phyloP scores from a whole-genome alignment of 2,797 vertebrate species.

The Dromococcyx pavoninus region DNA sequence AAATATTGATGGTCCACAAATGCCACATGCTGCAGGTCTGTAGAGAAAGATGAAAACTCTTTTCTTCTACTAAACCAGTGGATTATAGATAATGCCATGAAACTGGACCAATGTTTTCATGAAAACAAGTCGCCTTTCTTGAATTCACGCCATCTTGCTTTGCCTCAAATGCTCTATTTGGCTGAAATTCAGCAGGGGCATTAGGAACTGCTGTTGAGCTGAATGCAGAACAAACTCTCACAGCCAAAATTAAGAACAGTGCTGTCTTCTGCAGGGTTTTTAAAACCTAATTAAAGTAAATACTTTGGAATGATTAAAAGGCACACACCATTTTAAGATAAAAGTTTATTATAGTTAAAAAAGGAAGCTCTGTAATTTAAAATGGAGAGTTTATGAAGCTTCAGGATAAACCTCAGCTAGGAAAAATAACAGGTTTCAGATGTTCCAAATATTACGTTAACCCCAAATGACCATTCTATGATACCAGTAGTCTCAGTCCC shows the following conservation, averaged over 20 bases:
- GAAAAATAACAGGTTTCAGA: slow-evolving; percentile 79
- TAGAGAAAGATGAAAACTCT: slow-evolving; percentile 16
- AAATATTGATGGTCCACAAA: neutral
- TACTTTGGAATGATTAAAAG: slow-evolving; percentile 79
- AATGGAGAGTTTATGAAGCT: slow-evolving; percentile 80
- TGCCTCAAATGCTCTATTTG: slow-evolving; percentile 63
- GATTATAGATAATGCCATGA: slow-evolving; percentile 53
- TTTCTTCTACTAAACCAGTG: slow-evolving; percentile 32
- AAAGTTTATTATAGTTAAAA: slow-evolving; percentile 80
- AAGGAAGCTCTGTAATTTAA: slow-evolving; percentile 80
- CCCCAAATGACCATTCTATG: slow-evolving; percentile 66
- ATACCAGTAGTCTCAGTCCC: slow-evolving; percentile 60
- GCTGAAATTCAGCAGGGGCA: slow-evolving; percentile 39
- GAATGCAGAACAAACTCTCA: slow-evolving; percentile 58
- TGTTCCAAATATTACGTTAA: slow-evolving; percentile 75
- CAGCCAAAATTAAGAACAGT: slow-evolving; percentile 76
- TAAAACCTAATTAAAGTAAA: slow-evolving; percentile 69
- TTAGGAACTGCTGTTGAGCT: slow-evolving; percentile 47
- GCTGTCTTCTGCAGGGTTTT: slow-evolving; percentile 71
- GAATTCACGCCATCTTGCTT: slow-evolving; percentile 47
- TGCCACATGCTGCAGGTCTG: slow-evolving; percentile 11
- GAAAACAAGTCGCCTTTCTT: slow-evolving; percentile 36
- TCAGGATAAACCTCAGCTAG: slow-evolving; percentile 75
- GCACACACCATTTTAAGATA: slow-evolving; percentile 77
- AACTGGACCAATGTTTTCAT: slow-evolving; percentile 60